A percentile compares a stretch with the other conserved stretches of the same genome.
Conservation (phyloP, 2,888 invertebrate species). For the Limnephilus auricula region DNA sequence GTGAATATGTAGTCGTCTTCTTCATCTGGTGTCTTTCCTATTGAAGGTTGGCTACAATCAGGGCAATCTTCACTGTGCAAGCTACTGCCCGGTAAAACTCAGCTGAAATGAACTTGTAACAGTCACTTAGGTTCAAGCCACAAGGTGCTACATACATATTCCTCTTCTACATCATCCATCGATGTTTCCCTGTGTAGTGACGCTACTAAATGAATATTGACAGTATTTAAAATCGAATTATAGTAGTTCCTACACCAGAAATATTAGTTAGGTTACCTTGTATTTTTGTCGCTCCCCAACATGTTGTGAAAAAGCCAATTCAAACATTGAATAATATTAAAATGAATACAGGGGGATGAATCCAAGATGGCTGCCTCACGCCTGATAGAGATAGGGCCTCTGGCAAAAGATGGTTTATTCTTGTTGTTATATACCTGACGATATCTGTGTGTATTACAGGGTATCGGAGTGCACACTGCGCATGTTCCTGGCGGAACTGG, state of each 20-base stretch:
- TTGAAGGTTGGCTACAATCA: too few relatives aligned
- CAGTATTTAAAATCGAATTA: too few relatives aligned
- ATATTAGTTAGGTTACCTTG: not conserved
- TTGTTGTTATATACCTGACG: not conserved
- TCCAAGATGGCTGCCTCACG: too few relatives aligned
- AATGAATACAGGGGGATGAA: too few relatives aligned
- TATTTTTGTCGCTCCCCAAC: not conserved
- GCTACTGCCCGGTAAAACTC: too few relatives aligned
- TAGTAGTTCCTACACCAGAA: too few relatives aligned
- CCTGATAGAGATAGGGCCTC: too few relatives aligned
- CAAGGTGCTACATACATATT: too few relatives aligned
- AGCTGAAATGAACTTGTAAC: too few relatives aligned
- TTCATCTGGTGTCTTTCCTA: not conserved
- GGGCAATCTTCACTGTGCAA: too few relatives aligned
- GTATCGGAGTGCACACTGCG: slow-evolving; percentile 84
- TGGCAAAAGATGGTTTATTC: not conserved
- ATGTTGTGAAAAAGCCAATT: not conserved
- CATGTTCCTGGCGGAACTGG: slow-evolving; percentile 90
- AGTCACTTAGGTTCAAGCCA: too few relatives aligned
- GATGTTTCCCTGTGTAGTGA: not conserved
- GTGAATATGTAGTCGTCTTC: not conserved
- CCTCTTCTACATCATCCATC: not conserved
- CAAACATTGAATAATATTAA: not conserved
- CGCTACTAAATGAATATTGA: too few relatives aligned
- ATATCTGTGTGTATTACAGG: not conserved